Percentiles rank a stretch among this genome's conserved stretches.
Evolutionary conservation across 2,797 vertebrate genomes (phyloP).

Genomic region (Sparidentex hasta): DNA sequence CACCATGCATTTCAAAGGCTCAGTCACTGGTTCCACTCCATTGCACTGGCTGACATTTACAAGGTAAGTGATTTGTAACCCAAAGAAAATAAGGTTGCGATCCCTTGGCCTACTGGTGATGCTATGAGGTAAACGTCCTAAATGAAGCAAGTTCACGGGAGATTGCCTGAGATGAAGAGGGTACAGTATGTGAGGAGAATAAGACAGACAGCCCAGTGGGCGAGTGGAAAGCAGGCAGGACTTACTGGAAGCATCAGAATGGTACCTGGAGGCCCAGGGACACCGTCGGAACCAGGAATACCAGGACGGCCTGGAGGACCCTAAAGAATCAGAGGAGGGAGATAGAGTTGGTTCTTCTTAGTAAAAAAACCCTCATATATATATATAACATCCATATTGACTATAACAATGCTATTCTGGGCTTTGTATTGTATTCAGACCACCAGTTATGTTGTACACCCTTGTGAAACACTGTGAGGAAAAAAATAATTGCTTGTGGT

Average conservation of each 20-base stretch:
- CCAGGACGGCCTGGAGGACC: constrained; percentile 95
- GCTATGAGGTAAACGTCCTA: constrained; percentile 59
- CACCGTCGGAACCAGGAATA: constrained; percentile 95
- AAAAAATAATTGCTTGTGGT: constrained; percentile 10
- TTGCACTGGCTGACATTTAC: constrained; percentile 80
- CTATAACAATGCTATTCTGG: not conserved
- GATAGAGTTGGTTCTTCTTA: not conserved
- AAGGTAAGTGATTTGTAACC: constrained; percentile 76
- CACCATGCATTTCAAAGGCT: constrained; percentile 63
- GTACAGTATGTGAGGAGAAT: constrained; percentile 26
- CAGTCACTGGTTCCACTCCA: constrained; percentile 76
- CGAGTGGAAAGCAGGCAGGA: constrained; percentile 46
- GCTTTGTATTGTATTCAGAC: not conserved
- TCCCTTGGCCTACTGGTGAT: constrained; percentile 60
- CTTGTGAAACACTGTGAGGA: not conserved
- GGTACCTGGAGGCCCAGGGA: constrained; percentile 95
- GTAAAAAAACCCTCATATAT: not conserved
- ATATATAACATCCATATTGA: not conserved
- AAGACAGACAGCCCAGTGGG: constrained; percentile 27
- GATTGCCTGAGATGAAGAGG: constrained; percentile 47
- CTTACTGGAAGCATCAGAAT: constrained; percentile 97
- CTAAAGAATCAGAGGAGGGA: constrained; percentile 72
- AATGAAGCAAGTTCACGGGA: constrained; percentile 52
- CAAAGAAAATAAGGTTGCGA: constrained; percentile 70
- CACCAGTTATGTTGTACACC: not conserved